phyloP scores from a whole-genome alignment of 2,113 vertebrate genomes.

The Paratilapia polleni region DNA sequence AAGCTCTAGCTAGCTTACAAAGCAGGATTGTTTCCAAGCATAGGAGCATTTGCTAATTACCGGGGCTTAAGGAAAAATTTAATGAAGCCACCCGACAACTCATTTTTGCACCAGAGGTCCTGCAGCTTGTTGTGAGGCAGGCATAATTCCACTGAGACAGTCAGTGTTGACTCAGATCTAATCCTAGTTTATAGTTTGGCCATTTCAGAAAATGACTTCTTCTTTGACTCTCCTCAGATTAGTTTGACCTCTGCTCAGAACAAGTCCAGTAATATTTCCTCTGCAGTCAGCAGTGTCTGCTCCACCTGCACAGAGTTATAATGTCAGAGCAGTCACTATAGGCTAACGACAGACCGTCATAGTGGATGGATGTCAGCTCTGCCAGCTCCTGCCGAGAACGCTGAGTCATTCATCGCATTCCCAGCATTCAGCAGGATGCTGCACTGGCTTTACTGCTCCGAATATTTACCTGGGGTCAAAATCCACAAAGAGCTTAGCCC shows the following conservation, averaged over 20 bases:
- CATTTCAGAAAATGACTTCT: conserved; percentile 17
- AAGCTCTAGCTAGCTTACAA: neutral
- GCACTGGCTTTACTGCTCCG: conserved; percentile 9
- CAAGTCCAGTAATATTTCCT: conserved; percentile 10
- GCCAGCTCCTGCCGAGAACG: conserved; percentile 49
- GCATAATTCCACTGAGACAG: neutral
- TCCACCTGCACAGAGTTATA: conserved; percentile 15
- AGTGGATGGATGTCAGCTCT: conserved; percentile 51
- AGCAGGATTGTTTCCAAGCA: neutral
- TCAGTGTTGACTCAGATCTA: neutral
- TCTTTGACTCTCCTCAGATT: neutral
- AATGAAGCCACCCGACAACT: neutral
- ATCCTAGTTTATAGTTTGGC: neutral
- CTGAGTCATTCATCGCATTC: conserved; percentile 69
- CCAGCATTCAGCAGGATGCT: conserved; percentile 46
- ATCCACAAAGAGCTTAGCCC: conserved; percentile 27
- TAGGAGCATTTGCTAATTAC: neutral
- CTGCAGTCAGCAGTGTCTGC: conserved; percentile 40
- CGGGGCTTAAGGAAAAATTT: neutral
- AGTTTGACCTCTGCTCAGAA: conserved; percentile 15
- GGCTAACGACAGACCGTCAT: conserved; percentile 6
- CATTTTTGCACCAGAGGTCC: neutral
- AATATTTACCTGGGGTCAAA: conserved; percentile 56
- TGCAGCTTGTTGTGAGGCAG: neutral
- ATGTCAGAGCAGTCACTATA: conserved; percentile 33